Evolutionary conservation across 2,797 vertebrate genomes (phyloP).

Genomic region (Centropyge bicolor): DNA sequence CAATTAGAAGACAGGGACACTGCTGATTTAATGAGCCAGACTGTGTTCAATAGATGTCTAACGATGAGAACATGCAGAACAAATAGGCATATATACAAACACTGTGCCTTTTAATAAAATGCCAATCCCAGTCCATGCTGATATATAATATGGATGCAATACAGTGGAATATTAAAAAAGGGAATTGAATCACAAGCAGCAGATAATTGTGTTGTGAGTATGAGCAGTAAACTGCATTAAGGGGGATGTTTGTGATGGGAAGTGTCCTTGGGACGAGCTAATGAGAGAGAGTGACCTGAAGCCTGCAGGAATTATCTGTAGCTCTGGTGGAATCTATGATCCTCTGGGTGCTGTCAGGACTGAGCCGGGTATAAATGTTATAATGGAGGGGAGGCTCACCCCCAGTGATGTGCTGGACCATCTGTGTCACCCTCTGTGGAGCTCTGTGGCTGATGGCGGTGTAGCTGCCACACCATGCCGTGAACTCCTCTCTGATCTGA

Average conservation of each 20-base stretch:
- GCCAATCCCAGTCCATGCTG: not conserved
- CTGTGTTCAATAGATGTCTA: not conserved
- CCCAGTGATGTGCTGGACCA: conserved; percentile 1
- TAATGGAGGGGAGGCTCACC: not conserved
- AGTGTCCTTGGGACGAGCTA: not conserved
- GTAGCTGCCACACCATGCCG: not conserved
- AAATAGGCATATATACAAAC: not conserved
- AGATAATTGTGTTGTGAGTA: not conserved
- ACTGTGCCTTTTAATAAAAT: not conserved
- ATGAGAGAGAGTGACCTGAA: not conserved
- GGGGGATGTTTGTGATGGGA: not conserved
- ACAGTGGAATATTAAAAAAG: not conserved
- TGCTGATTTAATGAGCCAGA: not conserved
- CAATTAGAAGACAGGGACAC: not conserved
- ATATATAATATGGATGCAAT: not conserved
- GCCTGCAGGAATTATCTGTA: conserved; percentile 7
- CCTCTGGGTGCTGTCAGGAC: conserved; percentile 3
- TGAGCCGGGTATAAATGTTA: conserved; percentile 1
- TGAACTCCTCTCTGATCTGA: conserved; percentile 27
- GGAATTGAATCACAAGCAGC: not conserved
- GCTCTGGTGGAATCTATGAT: conserved; percentile 22
- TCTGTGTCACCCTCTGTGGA: conserved; percentile 2
- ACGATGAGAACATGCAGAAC: not conserved
- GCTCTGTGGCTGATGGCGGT: conserved; percentile 1
- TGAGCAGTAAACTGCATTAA: conserved; percentile 14